Evolutionary conservation across 2,888 invertebrate species (phyloP).

Genomic region (Xylota sylvarum): DNA sequence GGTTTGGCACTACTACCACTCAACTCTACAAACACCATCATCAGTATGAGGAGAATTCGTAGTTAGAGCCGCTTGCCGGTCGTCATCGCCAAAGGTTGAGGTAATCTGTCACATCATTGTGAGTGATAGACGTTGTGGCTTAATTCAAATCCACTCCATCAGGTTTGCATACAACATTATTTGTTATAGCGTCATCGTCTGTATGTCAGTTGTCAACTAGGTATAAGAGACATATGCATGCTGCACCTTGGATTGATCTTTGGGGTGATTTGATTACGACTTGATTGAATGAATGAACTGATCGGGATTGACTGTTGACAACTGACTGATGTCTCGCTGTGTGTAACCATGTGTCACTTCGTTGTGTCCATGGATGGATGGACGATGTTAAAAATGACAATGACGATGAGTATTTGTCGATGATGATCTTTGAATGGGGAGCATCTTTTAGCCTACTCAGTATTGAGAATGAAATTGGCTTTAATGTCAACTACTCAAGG

Average conservation of each 20-base stretch:
- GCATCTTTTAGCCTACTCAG: conserved; percentile 36
- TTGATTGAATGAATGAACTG: conserved; percentile 74
- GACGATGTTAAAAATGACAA: conserved; percentile 67
- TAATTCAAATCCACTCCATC: conserved; percentile 77
- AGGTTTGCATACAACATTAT: conserved; percentile 79
- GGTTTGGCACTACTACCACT: conserved; percentile 63
- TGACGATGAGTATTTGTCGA: conserved; percentile 46
- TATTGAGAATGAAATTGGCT: conserved; percentile 40
- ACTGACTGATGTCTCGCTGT: conserved; percentile 71
- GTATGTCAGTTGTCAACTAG: conserved; percentile 76
- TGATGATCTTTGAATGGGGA: conserved; percentile 56
- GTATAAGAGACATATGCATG: conserved; percentile 69
- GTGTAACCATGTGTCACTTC: conserved; percentile 72
- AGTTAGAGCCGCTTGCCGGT: conserved; percentile 7
- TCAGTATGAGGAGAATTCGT: conserved; percentile 48
- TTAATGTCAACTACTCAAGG: conserved; percentile 38
- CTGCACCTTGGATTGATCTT: conserved; percentile 73
- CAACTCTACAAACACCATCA: conserved; percentile 31
- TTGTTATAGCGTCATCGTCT: conserved; percentile 75
- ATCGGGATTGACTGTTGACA: conserved; percentile 74
- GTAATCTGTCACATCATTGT: conserved; percentile 77
- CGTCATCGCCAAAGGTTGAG: conserved; percentile 54
- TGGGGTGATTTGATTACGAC: conserved; percentile 73
- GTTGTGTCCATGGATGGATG: conserved; percentile 56
- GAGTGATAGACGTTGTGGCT: conserved; percentile 78